A percentile compares a stretch with the other conserved stretches of the same genome.
These are phyloP conservation scores for Valencia hispanica DNA, from an alignment of 2,797 vertebrate species.

Conservation along the genomic window DNA sequence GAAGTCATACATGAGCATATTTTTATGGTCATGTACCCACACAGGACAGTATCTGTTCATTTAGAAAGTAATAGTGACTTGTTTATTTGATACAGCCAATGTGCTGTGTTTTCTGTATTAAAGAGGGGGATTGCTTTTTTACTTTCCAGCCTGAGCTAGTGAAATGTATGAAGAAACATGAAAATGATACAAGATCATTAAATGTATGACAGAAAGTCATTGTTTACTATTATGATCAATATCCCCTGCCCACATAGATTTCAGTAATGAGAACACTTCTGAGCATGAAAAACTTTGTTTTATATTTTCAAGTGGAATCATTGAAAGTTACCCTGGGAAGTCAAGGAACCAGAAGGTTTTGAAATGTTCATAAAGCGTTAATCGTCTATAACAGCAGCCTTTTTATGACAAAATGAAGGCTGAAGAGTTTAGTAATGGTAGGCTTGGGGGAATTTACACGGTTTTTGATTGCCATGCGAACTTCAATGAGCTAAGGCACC, in stretches of 20 bases:
- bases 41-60: constrained; percentile 6
- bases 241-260: background rate
- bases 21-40: background rate
- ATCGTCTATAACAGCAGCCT: background rate
- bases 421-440: background rate
- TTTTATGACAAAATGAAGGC: background rate
- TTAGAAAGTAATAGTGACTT: background rate
- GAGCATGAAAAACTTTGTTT: background rate
- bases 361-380: background rate
- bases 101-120: background rate
- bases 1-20: constrained; percentile 8
- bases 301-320: background rate
- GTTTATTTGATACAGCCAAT: background rate
- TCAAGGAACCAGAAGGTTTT: background rate
- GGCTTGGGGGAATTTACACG: background rate
- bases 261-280: constrained; percentile 1
- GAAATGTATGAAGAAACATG: background rate
- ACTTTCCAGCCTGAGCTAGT: background rate
- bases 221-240: background rate
- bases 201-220: background rate
- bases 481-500: background rate
- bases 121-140: background rate
- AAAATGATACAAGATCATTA: background rate
- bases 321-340: background rate
- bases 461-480: background rate